Conservation (phyloP, 2,888 invertebrate species). For the Oligia latruncula region DNA sequence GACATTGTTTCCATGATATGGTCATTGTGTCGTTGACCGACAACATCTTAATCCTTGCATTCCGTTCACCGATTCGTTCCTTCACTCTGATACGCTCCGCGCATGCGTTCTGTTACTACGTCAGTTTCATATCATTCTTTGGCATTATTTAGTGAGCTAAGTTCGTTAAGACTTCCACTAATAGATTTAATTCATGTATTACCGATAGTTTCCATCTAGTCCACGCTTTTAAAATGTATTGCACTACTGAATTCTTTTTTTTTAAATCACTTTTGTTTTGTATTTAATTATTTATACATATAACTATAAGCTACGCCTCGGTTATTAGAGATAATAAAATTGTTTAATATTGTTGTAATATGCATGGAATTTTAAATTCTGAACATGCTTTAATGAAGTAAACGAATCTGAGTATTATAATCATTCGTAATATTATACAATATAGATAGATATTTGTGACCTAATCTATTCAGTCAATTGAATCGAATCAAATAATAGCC, state of each 20-base stretch:
- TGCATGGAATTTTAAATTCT: constrained; percentile 71
- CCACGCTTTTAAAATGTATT: constrained; percentile 78
- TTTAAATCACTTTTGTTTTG: constrained; percentile 65
- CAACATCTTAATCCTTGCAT: constrained; percentile 77
- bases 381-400: constrained; percentile 67
- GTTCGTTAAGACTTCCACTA: constrained; percentile 78
- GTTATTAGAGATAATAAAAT: constrained; percentile 67
- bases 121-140: constrained; percentile 86
- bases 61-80: constrained; percentile 77
- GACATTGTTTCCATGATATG: constrained; percentile 67
- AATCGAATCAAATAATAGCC: constrained; percentile 89
- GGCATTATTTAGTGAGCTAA: constrained; percentile 89
- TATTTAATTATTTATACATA: constrained; percentile 65
- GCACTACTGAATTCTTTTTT: constrained; percentile 78
- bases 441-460: constrained; percentile 84
- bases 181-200: constrained; percentile 64
- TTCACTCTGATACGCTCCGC: constrained; percentile 78
- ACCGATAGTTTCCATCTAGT: constrained; percentile 64
- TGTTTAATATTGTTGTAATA: constrained; percentile 62
- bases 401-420: constrained; percentile 81
- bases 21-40: constrained; percentile 74
- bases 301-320: constrained; percentile 70
- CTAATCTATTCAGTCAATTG: constrained; percentile 90
- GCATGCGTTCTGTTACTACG: constrained; percentile 76
- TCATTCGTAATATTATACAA: constrained; percentile 80